Base-by-base conservation (phyloP, 2,797 vertebrate species). In the Peromyscus nudipes region DNA sequence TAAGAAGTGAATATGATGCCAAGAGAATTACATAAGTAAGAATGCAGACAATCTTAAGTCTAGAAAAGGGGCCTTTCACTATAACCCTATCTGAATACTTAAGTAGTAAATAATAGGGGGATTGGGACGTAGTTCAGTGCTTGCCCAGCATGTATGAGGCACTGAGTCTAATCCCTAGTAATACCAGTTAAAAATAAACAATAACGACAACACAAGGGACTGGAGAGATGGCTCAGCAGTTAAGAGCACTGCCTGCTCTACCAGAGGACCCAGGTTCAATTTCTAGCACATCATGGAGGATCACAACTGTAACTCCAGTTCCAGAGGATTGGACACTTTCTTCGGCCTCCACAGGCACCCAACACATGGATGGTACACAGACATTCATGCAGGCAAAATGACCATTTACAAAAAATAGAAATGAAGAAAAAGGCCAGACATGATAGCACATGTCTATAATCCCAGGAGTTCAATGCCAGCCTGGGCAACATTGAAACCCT, bases 21-120 rank as follows among this genome's bases (percentile, higher is more conserved):
- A 92, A 46, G 9, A 91, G 43, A 69, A 64, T 25, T 80, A 19
- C 49, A 43, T 82, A 89, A 95, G 57, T 60, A 23, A 94, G 52
- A 96, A 97, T 52, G 16, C 14, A 89, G 55, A 46, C 69, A 97
- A 80, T 6, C 12, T 93, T 37, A 90, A 40, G 67, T 21, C 37
- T 79, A 76, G 16, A 79, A 94, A 96, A 73, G 64, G 60, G 16
- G 25, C 13, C 67, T 92, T 88, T 88, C 16, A 37, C 31, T 52
- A 88, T 13, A 89, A 4, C 79, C 31, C 67, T 62, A 89, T 43
- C 25, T 34, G 49, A 94, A 49, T 31, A 27, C 27, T 73, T 92
- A 89, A 81, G 21, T 79, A 37, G 23, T 81, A 93, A 89, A 85
- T 83, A 84, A n/a, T 62, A 83, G 79, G 23, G 49, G 71, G 7